Evolutionary conservation across 1,140 invertebrate genomes (phyloP).

Genomic region (Batillaria attramentaria): DNA sequence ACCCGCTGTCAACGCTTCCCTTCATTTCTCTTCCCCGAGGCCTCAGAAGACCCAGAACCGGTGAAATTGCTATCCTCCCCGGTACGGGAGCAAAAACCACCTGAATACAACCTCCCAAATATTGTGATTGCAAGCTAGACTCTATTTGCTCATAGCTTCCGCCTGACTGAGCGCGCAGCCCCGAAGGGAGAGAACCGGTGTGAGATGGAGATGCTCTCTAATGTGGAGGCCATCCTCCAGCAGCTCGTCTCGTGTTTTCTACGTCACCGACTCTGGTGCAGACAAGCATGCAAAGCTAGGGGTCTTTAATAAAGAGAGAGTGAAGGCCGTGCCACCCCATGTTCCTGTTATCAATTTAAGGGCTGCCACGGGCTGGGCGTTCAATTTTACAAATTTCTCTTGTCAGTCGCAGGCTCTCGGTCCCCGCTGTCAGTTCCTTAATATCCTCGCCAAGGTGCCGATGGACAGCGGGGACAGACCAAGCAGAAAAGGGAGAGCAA

Average conservation of each 20-base stretch:
- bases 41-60: not conserved
- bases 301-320: conserved; percentile 34
- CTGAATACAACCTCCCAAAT: conserved; percentile 9
- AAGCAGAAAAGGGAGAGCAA: conserved; percentile 19
- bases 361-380: conserved; percentile 5
- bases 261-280: conserved; percentile 7
- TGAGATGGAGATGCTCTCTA: conserved; percentile 21
- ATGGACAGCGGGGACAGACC: conserved; percentile 25
- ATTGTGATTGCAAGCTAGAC: conserved; percentile 21
- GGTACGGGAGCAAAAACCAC: not conserved
- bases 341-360: conserved; percentile 21
- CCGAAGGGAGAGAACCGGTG: not conserved
- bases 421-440: conserved; percentile 13
- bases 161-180: not conserved
- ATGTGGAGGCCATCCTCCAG: conserved; percentile 13
- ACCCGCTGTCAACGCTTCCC: too few species aligned
- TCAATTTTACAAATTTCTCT: conserved; percentile 38
- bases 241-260: conserved; percentile 27
- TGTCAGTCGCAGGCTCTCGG: conserved; percentile 14
- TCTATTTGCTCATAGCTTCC: conserved; percentile 19
- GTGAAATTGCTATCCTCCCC: not conserved
- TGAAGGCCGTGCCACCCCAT: not conserved
- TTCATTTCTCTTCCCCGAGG: not conserved
- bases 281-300: conserved; percentile 18
- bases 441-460: conserved; percentile 9